Base-by-base conservation (phyloP, 2,888 invertebrate species). In the Biston stratarius region DNA sequence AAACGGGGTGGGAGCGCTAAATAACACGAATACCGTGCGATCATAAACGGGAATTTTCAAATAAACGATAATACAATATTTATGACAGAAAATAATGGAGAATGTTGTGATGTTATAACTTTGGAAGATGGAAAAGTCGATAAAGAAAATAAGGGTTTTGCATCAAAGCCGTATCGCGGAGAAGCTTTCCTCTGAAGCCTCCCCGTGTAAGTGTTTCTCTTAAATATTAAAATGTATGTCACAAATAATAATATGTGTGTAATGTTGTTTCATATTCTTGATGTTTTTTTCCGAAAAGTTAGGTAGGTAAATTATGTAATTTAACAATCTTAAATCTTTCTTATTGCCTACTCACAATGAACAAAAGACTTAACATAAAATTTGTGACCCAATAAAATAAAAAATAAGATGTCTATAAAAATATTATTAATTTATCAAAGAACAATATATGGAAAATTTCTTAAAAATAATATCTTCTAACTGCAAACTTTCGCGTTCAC, bases 1-100 rank as follows among this genome's bases (percentile, higher is more conserved):
- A 64, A 80, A 74, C 64, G 72, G 74, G 70, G 67, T 67, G 70
- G 71, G 52, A 73, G 79, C 78, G 81, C 78, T 83, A 80, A 83
- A 83, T 82, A 80, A 77, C 80, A 69, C 69, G 72, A 74, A 83
- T 83, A 76, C 80, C 83, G 73, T 71, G 74, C 79, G 79, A 74
- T 76, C 78, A 73, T 73, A 77, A 80, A 76, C 67, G 75, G 77
- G 79, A 77, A 77, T 81, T 82, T 78, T 81, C 78, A 79, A 80
- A 82, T 83, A 82, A 71, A 73, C 71, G 71, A 69, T 73, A 70
- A 79, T 81, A 79, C 78, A 79, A 81, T 77, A 81, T 77, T 80
- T 77, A 76, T 76, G 72, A 76, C 78, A 74, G 77, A 74, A 71
- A 79, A 76, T 77, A 67, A 72, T 72, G 70, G 65, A 42, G 59